These are phyloP conservation scores for Drosophila nannoptera DNA, from an alignment of 1,140 invertebrate species.

Conservation along the genomic window DNA sequence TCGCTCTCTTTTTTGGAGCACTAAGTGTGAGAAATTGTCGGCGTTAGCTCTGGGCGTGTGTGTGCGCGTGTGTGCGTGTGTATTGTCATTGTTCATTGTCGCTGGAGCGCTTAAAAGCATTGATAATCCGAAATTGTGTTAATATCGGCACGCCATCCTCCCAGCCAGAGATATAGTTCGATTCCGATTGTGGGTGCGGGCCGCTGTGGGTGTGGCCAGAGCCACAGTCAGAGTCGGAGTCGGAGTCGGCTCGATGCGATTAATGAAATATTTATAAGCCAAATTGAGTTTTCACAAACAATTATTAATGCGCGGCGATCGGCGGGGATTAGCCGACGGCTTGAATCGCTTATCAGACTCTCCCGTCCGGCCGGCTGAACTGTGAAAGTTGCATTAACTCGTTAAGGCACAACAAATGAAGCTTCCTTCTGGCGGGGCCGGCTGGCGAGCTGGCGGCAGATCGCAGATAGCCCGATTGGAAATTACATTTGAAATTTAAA, in stretches of 20 bases:
- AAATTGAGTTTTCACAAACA: slow-evolving; percentile 72
- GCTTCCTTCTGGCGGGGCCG: background rate
- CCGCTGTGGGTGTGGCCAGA: slow-evolving; percentile 37
- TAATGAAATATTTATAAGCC: slow-evolving; percentile 74
- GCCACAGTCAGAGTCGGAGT: slow-evolving; percentile 18
- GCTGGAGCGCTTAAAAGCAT: slow-evolving; percentile 75
- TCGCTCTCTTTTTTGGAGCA: slow-evolving; percentile 19
- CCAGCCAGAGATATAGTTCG: slow-evolving; percentile 57
- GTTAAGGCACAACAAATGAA: slow-evolving; percentile 5
- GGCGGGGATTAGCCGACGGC: slow-evolving; percentile 51
- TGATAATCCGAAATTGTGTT: slow-evolving; percentile 77
- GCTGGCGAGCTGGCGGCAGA: background rate
- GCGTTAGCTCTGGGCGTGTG: slow-evolving; percentile 41
- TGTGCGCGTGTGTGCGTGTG: slow-evolving; percentile 41
- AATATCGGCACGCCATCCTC: slow-evolving; percentile 73
- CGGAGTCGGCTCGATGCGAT: slow-evolving; percentile 51
- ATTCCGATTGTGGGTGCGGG: slow-evolving; percentile 29
- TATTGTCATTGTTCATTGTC: slow-evolving; percentile 72
- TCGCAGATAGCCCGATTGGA: background rate
- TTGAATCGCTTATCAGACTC: slow-evolving; percentile 35
- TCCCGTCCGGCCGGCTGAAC: background rate
- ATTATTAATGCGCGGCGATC: slow-evolving; percentile 46
- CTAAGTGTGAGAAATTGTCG: slow-evolving; percentile 76
- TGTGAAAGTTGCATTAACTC: slow-evolving; percentile 19
- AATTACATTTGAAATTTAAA: background rate